Conservation (phyloP, 2,888 invertebrate genomes). For the Piscicola geometra region DNA sequence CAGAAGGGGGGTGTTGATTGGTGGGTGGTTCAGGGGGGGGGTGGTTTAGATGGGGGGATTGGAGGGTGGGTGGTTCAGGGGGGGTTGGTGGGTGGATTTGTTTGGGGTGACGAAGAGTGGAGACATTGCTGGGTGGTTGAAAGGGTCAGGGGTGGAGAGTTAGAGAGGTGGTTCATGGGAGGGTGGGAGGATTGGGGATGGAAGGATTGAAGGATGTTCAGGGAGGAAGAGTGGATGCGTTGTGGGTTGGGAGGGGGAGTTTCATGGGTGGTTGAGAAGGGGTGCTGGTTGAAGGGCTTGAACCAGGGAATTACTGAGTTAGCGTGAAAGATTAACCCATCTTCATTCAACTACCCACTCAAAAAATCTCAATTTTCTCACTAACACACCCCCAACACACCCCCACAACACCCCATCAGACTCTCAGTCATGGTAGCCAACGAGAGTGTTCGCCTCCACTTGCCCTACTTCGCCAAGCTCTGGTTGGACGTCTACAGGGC, state of each 20-base stretch:
- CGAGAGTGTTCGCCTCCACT: slow-evolving; percentile 82
- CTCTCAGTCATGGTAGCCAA: slow-evolving; percentile 83
- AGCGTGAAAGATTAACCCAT: too few species aligned
- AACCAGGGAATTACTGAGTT: too few species aligned
- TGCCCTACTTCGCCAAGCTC: slow-evolving; percentile 81
- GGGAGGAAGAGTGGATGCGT: too few species aligned
- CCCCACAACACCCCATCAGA: slow-evolving; percentile 33
- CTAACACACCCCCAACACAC: slow-evolving; percentile 57
- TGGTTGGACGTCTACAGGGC: slow-evolving; percentile 62
- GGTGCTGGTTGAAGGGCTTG: too few species aligned
- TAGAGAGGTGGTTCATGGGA: background rate
- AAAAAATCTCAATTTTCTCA: background rate
- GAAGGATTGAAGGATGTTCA: too few species aligned
- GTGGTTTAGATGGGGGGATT: too few species aligned
- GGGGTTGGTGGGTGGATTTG: background rate
- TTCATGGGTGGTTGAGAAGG: too few species aligned
- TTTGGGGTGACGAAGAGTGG: background rate
- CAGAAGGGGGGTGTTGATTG: too few species aligned
- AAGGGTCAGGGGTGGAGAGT: background rate
- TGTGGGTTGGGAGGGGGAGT: too few species aligned
- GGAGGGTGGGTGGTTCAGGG: background rate
- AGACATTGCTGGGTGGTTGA: background rate
- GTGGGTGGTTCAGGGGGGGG: too few species aligned
- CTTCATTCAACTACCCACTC: background rate
- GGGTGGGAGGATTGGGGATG: background rate